Evolutionary conservation across 2,797 vertebrate species (phyloP), one percentile per base, ranked within the genome.

Genomic region (Molossus alvarezi): DNA sequence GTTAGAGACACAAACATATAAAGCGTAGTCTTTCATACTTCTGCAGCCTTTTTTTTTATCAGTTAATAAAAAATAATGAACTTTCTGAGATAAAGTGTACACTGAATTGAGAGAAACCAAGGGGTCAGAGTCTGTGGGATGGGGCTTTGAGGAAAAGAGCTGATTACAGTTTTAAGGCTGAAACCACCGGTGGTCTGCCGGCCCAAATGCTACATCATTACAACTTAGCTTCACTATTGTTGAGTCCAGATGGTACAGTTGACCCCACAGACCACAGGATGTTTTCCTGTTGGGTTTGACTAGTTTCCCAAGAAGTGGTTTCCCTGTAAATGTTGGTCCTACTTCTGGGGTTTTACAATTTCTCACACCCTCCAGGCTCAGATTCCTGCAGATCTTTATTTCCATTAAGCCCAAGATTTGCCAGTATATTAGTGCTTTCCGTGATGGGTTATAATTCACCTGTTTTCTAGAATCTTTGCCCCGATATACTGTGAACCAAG

Each of bases 61-160:
- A 55, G 27, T 23, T 80, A 93, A 67, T 57, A 58, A 94, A 51
- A 29, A 81, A 88, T 73, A 96, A 76, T 58, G 41, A 90, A 86
- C 9, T 80, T 62, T 83, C 33, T 89, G n/a, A 95, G 33, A 45
- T 9, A 48, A 58, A 88, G 53, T 71, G 33, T 81, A 77, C n/a
- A 45, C 23, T 72, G 60, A 76, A 4, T 45, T 88, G 29, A 84
- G 33, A 87, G 29, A 69, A 92, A 29, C 37, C 0, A 1, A 72
- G 1, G 33, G 37, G 3, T n/a, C 80, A 71, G 45, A 4, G 25
- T 53, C 73, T 79, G 13, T 5, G 20, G 25, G 12, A 62, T 33
- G 58, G 69, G 33, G 25, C 41, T n/a, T 64, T 89, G 51, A 29
- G 45, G 29, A 90, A 94, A 79, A 45, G 29, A 90, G 37, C 27